Evolutionary conservation across 2,888 invertebrate genomes (phyloP), one percentile per base, ranked within the genome.

Genomic region (Adelognathus sp.): DNA sequence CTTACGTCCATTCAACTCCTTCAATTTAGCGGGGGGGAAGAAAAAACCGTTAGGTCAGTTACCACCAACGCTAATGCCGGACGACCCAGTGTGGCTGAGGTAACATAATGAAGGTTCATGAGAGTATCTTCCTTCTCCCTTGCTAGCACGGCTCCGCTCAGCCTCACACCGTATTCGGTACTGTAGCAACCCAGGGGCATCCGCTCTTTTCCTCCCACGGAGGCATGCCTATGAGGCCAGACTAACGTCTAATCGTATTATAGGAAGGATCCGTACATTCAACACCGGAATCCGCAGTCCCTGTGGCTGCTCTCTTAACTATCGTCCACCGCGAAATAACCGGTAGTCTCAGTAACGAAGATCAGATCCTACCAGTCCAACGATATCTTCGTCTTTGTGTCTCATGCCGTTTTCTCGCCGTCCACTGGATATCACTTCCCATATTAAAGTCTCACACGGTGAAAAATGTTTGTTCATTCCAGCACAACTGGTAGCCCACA

Each of bases 91-190:
- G 84, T 72, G 84, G 82, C 83, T 64, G 83, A 87, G 86, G 86
- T 88, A 90, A 90, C 88, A 87, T 90, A 90, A 91, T 89, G 88
- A 90, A 90, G 88, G 88, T 90, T 89, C 89, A 89, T 87, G 88
- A 86, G 83, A 67, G 56, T 79, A 50, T 50, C 50, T 24, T 50
- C 24, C 50, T 85, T 84, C 85, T 84, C 84, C 84, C 79, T 74
- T 66, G 63, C 80, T 80, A 63, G 64, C 81, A 76, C 74, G 70
- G 71, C 81, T 81, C 82, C 81, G 81, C 82, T 82, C 24, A 41
- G 52, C 56, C 61, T 61, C 21, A 39, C n/a, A 33, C 41, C 84
- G 84, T 86, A 84, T 82, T 76, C 84, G 18, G 21, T 61, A 60
- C 66, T 54, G 39, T 54, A 52, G 69, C 63, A 39, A 66, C 46